Evolutionary conservation across 2,888 invertebrate species (phyloP), one percentile per base, ranked within the genome.

Genomic region (Coleophora flavipennella): DNA sequence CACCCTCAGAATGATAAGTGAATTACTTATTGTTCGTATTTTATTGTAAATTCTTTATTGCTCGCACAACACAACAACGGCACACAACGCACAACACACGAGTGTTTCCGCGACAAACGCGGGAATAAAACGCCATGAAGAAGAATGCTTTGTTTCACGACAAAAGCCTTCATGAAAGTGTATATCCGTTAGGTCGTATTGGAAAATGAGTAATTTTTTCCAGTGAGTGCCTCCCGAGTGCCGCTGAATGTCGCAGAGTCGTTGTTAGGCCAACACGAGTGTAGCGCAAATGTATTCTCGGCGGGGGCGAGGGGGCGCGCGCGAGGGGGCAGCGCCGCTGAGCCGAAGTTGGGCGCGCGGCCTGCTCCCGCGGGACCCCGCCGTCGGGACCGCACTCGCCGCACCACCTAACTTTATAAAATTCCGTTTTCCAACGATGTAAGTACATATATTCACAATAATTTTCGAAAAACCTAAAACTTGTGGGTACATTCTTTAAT

Each of bases 221-320:
- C 63, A 68, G 63, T 62, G 66, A 71, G 65, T 63, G 67, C 64
- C 64, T 69, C 57, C 56, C 65, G n/a, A 68, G 64, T 74, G 78
- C 80, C 77, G 78, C 75, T 74, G 69, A 64, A 64, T 74, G 78
- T 80, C 77, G 78, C 76, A 76, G 69, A 65, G 61, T 72, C 70
- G 77, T 71, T 79, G 81, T 79, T 77, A 76, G 78, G 72, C 69
- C 75, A 77, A 67, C 76, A 69, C 79, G 74, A 75, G 73, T 78
- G 77, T 78, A 76, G 81, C 83, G 83, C 81, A 81, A 83, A 83
- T 83, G 83, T 84, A 81, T 80, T 81, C 83, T 80, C 78, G 58
- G 67, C 69, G 78, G 81, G 70, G 68, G 72, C 58, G 63, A 60
- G 59, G 42, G 40, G 46, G 52, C 39, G 43, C 50, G 60, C 61